phyloP scores from a whole-genome alignment of 2,888 invertebrate genomes.

The Orthosia gracilis region DNA sequence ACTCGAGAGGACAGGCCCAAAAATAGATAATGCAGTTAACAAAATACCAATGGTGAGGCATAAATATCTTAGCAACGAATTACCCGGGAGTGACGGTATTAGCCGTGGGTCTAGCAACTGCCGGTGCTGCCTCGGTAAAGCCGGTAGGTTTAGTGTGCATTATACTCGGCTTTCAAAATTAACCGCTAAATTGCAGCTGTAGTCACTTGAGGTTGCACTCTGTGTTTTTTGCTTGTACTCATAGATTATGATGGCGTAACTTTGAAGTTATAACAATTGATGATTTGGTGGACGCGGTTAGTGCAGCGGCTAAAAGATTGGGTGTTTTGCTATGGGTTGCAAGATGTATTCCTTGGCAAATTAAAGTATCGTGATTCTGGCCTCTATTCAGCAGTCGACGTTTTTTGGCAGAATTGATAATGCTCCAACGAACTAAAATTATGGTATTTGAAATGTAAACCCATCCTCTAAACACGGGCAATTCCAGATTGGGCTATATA shows the following conservation, averaged over 20 bases:
- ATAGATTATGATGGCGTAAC: no score
- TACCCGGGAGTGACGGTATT: constrained; percentile 37
- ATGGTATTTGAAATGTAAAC: not conserved
- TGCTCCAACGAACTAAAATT: not conserved
- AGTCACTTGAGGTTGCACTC: constrained; percentile 28
- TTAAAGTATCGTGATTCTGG: not conserved
- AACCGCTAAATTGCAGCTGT: constrained; percentile 60
- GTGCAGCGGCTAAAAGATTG: not conserved
- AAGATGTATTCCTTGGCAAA: not conserved
- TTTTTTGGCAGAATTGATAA: not conserved
- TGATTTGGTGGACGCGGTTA: not conserved
- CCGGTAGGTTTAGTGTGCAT: constrained; percentile 55
- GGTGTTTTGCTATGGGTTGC: no score
- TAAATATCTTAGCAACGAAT: constrained; percentile 53
- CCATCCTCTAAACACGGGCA: not conserved
- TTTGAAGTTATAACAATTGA: not conserved
- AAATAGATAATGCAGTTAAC: not conserved
- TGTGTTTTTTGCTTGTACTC: not conserved
- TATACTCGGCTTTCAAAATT: constrained; percentile 69
- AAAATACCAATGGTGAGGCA: constrained; percentile 24
- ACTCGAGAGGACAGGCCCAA: not conserved
- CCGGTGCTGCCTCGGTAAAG: constrained; percentile 6
- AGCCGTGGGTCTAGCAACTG: constrained; percentile 12
- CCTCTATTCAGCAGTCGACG: not conserved
- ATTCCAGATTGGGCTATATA: not conserved